These are phyloP conservation scores for Lepilemur septentrionalis DNA, from an alignment of 2,797 vertebrate genomes.

Conservation along the genomic window DNA sequence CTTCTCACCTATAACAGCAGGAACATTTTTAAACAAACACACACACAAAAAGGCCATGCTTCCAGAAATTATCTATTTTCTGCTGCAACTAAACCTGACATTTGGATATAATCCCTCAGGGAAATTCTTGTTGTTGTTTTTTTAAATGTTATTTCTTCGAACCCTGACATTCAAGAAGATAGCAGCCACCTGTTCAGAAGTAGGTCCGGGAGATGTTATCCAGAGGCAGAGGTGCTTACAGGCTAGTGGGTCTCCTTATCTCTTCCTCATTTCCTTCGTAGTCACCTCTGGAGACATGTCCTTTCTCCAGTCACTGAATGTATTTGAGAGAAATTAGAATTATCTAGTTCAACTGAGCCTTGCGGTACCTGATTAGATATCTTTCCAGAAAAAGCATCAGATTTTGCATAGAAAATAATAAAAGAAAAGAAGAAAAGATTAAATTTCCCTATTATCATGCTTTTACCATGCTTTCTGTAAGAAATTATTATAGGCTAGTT, in stretches of 20 bases:
- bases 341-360: not conserved
- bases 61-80: constrained; percentile 38
- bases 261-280: not conserved
- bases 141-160: constrained; percentile 47
- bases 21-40: not conserved
- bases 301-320: not conserved
- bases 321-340: constrained; percentile 22
- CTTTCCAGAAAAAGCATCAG: not conserved
- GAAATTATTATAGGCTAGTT: constrained; percentile 11
- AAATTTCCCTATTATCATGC: not conserved
- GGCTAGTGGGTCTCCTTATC: not conserved
- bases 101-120: constrained; percentile 46
- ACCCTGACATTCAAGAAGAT: constrained; percentile 21
- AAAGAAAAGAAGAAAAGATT: not conserved
- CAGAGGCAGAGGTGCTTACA: not conserved
- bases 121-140: constrained; percentile 36
- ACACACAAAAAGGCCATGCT: not conserved
- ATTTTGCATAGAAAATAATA: not conserved
- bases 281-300: not conserved
- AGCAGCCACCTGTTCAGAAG: constrained; percentile 5
- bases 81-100: constrained; percentile 36
- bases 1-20: not conserved
- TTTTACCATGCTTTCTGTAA: not conserved
- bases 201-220: not conserved
- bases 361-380: not conserved